A percentile compares a stretch with the other conserved stretches of the same genome.
Evolutionary conservation across 2,888 invertebrate species (phyloP).

Genomic region (Tanytarsus gracilentus): DNA sequence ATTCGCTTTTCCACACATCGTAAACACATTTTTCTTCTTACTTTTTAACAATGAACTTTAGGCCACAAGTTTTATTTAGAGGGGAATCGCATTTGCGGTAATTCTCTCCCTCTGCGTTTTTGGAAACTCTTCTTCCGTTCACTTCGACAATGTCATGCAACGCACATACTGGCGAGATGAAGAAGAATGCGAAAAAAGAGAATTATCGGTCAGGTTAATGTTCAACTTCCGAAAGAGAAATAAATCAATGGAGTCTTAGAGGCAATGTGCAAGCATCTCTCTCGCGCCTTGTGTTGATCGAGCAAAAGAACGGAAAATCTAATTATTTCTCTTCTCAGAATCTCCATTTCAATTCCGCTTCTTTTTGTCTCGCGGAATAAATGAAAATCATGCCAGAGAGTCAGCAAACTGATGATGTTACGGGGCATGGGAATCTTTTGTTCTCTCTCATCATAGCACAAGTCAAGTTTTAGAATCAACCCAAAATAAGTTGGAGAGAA

Average conservation of each 20-base stretch:
- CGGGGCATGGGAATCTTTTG: slow-evolving; percentile 12
- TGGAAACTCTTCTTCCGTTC: slow-evolving; percentile 28
- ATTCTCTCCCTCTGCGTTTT: too few species aligned
- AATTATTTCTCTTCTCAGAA: slow-evolving; percentile 21
- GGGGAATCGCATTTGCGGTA: slow-evolving; percentile 4
- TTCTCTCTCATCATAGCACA: too few species aligned
- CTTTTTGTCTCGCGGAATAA: too few species aligned
- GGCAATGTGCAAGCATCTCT: background rate
- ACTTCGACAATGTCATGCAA: background rate
- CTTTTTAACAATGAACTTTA: too few species aligned
- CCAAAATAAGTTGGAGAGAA: too few species aligned
- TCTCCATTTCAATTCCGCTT: slow-evolving; percentile 1
- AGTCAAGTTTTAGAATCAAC: too few species aligned
- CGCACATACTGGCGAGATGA: background rate
- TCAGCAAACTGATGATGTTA: too few species aligned
- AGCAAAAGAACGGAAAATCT: slow-evolving; percentile 22
- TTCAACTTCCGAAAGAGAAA: slow-evolving; percentile 20
- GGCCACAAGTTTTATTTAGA: too few species aligned
- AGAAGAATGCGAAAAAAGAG: background rate
- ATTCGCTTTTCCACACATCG: slow-evolving; percentile 12
- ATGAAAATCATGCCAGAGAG: too few species aligned
- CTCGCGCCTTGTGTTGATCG: background rate
- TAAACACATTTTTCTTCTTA: background rate
- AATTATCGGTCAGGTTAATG: slow-evolving; percentile 26
- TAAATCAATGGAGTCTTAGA: background rate